phyloP scores from a whole-genome alignment of 2,797 vertebrate genomes.

The Sternarchorhynchus goeldii region DNA sequence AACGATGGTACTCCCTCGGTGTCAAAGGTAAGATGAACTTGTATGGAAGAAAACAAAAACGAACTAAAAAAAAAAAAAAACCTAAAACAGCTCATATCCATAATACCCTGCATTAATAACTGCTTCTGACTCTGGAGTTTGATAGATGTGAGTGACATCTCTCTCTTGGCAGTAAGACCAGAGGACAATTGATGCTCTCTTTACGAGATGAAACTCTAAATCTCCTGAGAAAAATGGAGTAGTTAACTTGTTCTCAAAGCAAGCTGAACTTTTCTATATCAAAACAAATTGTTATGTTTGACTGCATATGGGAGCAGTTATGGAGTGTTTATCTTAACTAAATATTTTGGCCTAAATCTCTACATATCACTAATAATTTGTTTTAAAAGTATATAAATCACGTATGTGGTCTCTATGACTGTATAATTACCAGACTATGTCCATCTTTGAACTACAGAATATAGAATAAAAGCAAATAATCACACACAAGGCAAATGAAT shows the following conservation, averaged over 20 bases:
- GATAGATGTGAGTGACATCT: conserved; percentile 70
- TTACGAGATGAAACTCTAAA: conserved; percentile 51
- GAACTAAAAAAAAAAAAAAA: conserved; percentile 36
- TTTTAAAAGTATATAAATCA: not conserved
- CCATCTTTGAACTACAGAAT: too few species aligned
- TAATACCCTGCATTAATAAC: conserved; percentile 73
- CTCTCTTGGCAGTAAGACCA: conserved; percentile 55
- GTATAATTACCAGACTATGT: too few species aligned
- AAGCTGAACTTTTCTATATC: not conserved
- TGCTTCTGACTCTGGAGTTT: conserved; percentile 62
- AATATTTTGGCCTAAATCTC: not conserved
- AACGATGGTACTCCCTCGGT: conserved; percentile 75
- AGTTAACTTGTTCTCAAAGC: conserved; percentile 27
- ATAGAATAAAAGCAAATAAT: too few species aligned
- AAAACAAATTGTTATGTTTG: conserved; percentile 19
- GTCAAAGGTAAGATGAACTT: conserved; percentile 83
- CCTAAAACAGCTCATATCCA: conserved; percentile 73
- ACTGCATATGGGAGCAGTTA: conserved; percentile 28
- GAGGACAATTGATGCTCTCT: conserved; percentile 43
- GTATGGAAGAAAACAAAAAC: conserved; percentile 63
- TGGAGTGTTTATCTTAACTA: not conserved
- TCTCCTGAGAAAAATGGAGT: conserved; percentile 34
- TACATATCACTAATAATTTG: not conserved
- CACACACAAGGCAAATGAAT: too few species aligned
- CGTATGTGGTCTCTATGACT: too few species aligned